Evolutionary conservation across 2,888 invertebrate species (phyloP).

Genomic region (Cryptocephalus moraei): DNA sequence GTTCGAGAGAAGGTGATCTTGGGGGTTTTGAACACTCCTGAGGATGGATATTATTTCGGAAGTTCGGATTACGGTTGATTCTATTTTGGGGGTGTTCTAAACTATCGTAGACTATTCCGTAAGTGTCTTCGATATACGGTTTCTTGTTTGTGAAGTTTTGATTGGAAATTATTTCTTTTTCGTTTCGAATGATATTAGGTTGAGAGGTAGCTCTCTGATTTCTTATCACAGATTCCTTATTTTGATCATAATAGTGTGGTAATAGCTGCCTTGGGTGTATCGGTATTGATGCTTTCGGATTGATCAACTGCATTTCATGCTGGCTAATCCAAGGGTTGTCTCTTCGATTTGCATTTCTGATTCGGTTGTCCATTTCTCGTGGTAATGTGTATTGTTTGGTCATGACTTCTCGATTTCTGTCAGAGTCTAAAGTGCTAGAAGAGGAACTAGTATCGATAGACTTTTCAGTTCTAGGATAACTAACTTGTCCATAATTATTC

Average conservation of each 20-base stretch:
- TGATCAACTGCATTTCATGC: constrained; percentile 31
- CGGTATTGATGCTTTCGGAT: constrained; percentile 35
- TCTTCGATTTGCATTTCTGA: constrained; percentile 9
- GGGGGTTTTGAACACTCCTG: constrained; percentile 17
- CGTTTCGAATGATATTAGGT: background rate
- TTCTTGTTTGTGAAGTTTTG: constrained; percentile 8
- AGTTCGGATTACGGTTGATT: background rate
- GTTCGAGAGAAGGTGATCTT: constrained; percentile 29
- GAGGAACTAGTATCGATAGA: constrained; percentile 35
- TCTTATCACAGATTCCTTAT: background rate
- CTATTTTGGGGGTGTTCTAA: constrained; percentile 12
- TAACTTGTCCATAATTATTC: constrained; percentile 17
- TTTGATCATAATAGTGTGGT: constrained; percentile 30
- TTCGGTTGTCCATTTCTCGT: background rate
- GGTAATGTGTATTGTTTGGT: constrained; percentile 7
- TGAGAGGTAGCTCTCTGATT: background rate
- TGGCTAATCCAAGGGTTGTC: constrained; percentile 30
- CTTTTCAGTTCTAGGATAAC: constrained; percentile 23
- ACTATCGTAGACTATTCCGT: constrained; percentile 32
- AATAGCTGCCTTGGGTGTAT: constrained; percentile 33
- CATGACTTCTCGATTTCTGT: constrained; percentile 16
- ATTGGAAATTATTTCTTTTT: constrained; percentile 1
- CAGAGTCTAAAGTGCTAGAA: constrained; percentile 33
- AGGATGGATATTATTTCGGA: constrained; percentile 4
- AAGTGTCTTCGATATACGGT: constrained; percentile 24